A percentile compares a stretch with the other conserved stretches of the same genome.
Conservation (phyloP, 2,113 vertebrate genomes). For the Sander lucioperca region DNA sequence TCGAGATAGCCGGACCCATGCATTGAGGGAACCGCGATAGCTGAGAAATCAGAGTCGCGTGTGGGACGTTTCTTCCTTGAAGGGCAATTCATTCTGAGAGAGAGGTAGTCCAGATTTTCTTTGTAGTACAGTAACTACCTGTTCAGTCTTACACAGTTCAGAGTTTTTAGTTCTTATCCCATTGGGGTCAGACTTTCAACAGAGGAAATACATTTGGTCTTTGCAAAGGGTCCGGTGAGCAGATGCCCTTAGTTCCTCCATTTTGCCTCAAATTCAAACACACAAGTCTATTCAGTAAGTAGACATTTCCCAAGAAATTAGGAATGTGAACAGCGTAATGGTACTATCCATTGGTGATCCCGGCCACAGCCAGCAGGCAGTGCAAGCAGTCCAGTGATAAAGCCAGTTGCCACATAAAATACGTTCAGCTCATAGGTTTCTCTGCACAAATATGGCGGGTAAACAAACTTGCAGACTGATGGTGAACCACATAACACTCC, state of each 20-base stretch:
- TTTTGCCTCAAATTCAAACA: conserved; percentile 22
- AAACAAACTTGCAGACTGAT: conserved; percentile 23
- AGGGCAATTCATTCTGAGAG: conserved; percentile 83
- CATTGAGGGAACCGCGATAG: conserved; percentile 86
- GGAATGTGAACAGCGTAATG: not conserved
- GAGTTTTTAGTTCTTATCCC: conserved; percentile 49
- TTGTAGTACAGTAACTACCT: not conserved
- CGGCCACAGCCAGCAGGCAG: conserved; percentile 15
- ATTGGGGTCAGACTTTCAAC: conserved; percentile 8
- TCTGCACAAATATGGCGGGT: conserved; percentile 26
- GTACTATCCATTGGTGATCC: conserved; percentile 10
- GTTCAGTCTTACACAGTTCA: conserved; percentile 21
- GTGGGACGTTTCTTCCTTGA: conserved; percentile 75
- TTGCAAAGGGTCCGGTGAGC: conserved; percentile 18
- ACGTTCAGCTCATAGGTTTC: conserved; percentile 35
- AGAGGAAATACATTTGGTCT: conserved; percentile 12
- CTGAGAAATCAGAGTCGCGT: conserved; percentile 78
- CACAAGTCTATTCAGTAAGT: conserved; percentile 33
- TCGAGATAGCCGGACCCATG: conserved; percentile 85
- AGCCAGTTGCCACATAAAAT: not conserved
- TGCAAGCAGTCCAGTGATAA: conserved; percentile 15
- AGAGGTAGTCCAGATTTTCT: conserved; percentile 6
- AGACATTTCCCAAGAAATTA: not conserved
- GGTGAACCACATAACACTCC: conserved; percentile 3
- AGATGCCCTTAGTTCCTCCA: conserved; percentile 44